Base-by-base conservation (phyloP, 2,888 invertebrate genomes). In the Cylindroiulus punctatus region DNA sequence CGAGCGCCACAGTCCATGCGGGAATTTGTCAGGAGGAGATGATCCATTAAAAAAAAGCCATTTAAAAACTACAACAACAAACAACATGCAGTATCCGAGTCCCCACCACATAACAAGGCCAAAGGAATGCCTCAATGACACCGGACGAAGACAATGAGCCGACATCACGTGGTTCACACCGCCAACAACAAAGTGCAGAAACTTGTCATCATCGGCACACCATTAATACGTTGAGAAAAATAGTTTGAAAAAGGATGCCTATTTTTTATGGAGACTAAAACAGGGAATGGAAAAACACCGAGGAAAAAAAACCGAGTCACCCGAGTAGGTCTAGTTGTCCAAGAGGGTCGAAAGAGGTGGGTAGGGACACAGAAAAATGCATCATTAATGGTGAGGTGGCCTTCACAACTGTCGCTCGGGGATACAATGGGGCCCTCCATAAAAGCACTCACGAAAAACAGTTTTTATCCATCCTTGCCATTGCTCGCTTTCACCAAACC, bases 61-160 rank as follows among this genome's bases (percentile, higher is more conserved):
- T 36, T 36, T 36, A 36, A 36, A 36, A 47, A 47, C 47, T 12
- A 47, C 47, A 47, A 47, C 47, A 47, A 12, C 47, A 47, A 47
- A 47, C 47, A 47, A 47, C 47, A 47, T 47, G n/a, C n/a, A n/a
- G n/a, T n/a, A 47, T 47, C 47, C 47, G 47, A 47, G 47, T 47
- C 47, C 36, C 47, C 47, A 47, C 47, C 47, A 47, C 47, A 47
- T 47, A 47, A 47, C 47, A 47, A 47, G 47, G 47, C 47, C 47
- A 47, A 19, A 47, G 47, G 47, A 47, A 47, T 47, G 47, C 47
- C 47, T 3, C 47, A 47, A 47, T 47, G 47, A 47, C 47, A 47
- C 47, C 8, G 19, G 47, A 47, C 12, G 47, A 47, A 47, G 47
- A 47, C 47, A 47, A 47, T 47, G 47, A 47, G 47, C 47, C 47